phyloP scores from a whole-genome alignment of 2,113 vertebrate genomes.

The Periophthalmus modestus region DNA sequence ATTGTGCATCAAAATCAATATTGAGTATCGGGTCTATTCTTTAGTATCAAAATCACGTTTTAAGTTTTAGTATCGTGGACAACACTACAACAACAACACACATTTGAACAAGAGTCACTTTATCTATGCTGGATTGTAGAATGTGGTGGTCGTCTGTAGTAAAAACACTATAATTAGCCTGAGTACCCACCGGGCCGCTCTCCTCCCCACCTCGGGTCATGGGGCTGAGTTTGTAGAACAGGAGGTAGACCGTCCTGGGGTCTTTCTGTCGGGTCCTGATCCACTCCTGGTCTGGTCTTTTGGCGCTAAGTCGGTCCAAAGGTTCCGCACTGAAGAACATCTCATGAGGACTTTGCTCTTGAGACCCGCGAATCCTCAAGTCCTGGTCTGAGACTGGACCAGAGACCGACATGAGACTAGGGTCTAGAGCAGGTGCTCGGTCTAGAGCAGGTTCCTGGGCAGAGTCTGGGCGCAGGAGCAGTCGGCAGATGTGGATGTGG shows the following conservation, averaged over 20 bases:
- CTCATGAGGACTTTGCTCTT: constrained; percentile 60
- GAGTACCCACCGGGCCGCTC: neutral
- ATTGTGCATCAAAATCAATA: no score
- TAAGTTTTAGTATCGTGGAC: no score
- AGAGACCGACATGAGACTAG: constrained; percentile 19
- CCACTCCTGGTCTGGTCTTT: constrained; percentile 84
- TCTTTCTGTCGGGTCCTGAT: constrained; percentile 77
- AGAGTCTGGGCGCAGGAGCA: constrained; percentile 71
- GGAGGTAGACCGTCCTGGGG: constrained; percentile 80
- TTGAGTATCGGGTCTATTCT: no score
- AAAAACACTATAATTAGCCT: no score
- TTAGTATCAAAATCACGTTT: no score
- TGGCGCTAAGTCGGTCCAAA: constrained; percentile 85
- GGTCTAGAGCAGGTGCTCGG: constrained; percentile 3
- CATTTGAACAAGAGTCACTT: no score
- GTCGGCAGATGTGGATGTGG: constrained; percentile 82
- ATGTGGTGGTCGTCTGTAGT: no score
- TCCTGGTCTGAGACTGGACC: no score
- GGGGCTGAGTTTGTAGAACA: constrained; percentile 87
- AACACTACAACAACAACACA: no score
- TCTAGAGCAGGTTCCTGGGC: constrained; percentile 37
- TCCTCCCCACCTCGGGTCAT: constrained; percentile 72
- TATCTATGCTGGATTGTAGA: no score
- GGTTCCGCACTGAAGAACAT: constrained; percentile 87
- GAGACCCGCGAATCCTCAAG: neutral